Evolutionary conservation across 2,888 invertebrate species (phyloP).

Genomic region (Syrphus vitripennis): DNA sequence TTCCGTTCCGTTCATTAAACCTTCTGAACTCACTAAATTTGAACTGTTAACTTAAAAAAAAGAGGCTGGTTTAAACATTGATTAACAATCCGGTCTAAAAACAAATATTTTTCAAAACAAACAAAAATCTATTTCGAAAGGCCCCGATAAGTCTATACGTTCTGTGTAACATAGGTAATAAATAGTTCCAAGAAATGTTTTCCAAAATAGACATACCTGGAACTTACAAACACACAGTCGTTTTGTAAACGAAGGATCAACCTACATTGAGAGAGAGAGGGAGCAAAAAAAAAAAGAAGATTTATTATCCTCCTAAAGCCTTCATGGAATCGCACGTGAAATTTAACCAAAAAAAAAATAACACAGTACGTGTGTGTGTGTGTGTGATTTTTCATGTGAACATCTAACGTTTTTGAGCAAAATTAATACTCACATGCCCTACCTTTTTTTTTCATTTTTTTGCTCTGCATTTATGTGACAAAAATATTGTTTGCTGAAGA

Average conservation of each 20-base stretch:
- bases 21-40: too few species aligned
- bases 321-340: constrained; percentile 42
- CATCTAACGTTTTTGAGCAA: not conserved
- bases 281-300: constrained; percentile 34
- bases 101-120: constrained; percentile 3
- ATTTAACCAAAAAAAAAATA: constrained; percentile 13
- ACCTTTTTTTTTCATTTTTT: constrained; percentile 38
- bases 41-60: not conserved
- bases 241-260: constrained; percentile 33
- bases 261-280: too few species aligned
- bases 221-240: constrained; percentile 3
- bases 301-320: constrained; percentile 46
- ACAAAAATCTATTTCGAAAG: not conserved
- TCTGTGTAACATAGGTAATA: not conserved
- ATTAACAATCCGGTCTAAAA: not conserved
- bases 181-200: constrained; percentile 29
- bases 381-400: not conserved
- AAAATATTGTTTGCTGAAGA: constrained; percentile 31
- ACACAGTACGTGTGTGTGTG: not conserved
- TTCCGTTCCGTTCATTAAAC: too few species aligned
- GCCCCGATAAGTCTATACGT: not conserved
- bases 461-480: constrained; percentile 49
- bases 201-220: constrained; percentile 18
- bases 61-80: not conserved
- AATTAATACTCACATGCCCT: constrained; percentile 37